Evolutionary conservation across 2,113 vertebrate genomes (phyloP).

Genomic region (Manacus vitellinus): DNA sequence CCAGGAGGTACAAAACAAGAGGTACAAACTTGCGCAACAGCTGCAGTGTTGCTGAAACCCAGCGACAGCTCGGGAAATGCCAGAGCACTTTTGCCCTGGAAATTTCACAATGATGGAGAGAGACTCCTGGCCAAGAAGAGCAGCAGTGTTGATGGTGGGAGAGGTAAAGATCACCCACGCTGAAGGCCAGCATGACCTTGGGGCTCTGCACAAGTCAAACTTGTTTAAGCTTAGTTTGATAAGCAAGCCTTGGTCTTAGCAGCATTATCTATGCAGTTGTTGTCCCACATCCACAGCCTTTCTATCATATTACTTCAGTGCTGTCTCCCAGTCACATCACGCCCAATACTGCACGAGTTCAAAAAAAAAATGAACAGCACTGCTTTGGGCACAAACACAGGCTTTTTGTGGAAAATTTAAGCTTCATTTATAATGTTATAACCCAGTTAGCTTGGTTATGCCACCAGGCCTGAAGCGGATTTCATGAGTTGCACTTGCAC

Average conservation of each 20-base stretch:
- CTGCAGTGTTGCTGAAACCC: not conserved
- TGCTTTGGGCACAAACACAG: not conserved
- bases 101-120: constrained; percentile 17
- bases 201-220: constrained; percentile 13
- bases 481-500: not conserved
- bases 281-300: not conserved
- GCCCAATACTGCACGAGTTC: not conserved
- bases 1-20: constrained; percentile 15
- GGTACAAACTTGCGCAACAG: not conserved
- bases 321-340: not conserved
- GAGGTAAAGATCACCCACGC: constrained; percentile 14
- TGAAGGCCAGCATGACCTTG: not conserved
- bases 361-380: not conserved
- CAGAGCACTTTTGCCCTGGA: not conserved
- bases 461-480: not conserved
- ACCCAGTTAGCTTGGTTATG: not conserved
- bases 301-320: not conserved
- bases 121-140: not conserved
- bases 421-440: not conserved
- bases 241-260: not conserved
- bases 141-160: not conserved
- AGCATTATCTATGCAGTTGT: not conserved
- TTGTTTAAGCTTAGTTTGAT: constrained; percentile 2
- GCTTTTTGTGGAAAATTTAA: not conserved
- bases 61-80: not conserved